Evolutionary conservation across 2,113 vertebrate genomes (phyloP), one percentile per base, ranked within the genome.

Genomic region (Eidolon helvum): DNA sequence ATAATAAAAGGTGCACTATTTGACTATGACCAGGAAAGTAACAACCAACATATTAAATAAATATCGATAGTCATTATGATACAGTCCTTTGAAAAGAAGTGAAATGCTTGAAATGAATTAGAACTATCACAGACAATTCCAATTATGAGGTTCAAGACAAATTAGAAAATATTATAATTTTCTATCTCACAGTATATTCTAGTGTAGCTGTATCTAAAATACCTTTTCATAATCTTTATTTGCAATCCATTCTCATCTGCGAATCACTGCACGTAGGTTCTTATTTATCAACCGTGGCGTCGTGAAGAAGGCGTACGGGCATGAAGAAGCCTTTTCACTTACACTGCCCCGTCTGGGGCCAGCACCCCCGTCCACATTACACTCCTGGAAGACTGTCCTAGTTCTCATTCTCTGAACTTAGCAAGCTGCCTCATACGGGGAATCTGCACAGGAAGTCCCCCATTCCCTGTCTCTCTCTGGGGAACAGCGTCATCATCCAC

Each of bases 401-500:
- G 4, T 15, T 90, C n/a, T 33, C 10, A 1, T 35, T 79, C 57
- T 4, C 50, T 55, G 30, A 48, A 40, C 21, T 22, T 19, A 4
- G 4, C 10, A 22, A 19, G 26, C 5, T 71, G 7, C 35, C 5
- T n/a, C 38, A 5, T 2, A 33, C 5, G 21, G 10, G 7, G 9
- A 84, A 4, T 16, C n/a, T 78, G 53, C 28, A 38, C 8, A 7
- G 38, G 16, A 61, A 7, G 4, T 1, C 3, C 5, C 5, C 24
- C 24, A 45, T 55, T 35, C 5, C 28, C 50, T 21, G 3, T 38
- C 69, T 82, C 68, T 82, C 68, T 7, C 38, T 53, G 12, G 57
- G 15, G 12, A 95, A 35, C 0, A 22, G 1, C 12, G 2, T 4
- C 57, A 35, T 30, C 2, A 10, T 26, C n/a, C 8, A 21, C 7